A percentile compares a stretch with the other conserved stretches of the same genome.
Evolutionary conservation across 2,888 invertebrate species (phyloP).

Genomic region (Allygus modestus): DNA sequence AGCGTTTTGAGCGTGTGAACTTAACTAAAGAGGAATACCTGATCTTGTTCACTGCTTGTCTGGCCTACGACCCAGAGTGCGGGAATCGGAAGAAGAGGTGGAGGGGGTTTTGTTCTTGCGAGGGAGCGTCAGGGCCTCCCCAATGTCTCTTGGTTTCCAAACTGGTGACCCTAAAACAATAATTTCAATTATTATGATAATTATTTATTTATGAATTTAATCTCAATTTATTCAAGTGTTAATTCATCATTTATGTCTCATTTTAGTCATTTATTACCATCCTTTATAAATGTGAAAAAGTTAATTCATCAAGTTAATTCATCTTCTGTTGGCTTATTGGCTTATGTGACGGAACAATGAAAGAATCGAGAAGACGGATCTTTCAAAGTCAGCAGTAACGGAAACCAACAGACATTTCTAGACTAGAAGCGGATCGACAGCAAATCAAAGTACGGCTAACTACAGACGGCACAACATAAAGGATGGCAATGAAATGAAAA

Average conservation of each 20-base stretch:
- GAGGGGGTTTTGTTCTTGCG: slow-evolving; percentile 76
- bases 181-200: slow-evolving; percentile 69
- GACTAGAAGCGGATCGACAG: slow-evolving; percentile 37
- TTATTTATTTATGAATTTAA: slow-evolving; percentile 44
- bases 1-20: too few species aligned
- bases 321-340: slow-evolving; percentile 48
- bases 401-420: slow-evolving; percentile 74
- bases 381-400: slow-evolving; percentile 66
- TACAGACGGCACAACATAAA: slow-evolving; percentile 56
- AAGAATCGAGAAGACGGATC: not conserved
- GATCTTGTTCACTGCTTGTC: slow-evolving; percentile 61
- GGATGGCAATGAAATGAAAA: slow-evolving; percentile 50
- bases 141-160: slow-evolving; percentile 96
- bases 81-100: slow-evolving; percentile 66
- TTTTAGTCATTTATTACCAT: slow-evolving; percentile 42
- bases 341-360: too few species aligned
- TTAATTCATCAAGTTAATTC: slow-evolving; percentile 4
- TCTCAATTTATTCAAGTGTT: slow-evolving; percentile 33
- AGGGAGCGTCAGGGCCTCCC: slow-evolving; percentile 81
- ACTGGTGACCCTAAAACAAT: slow-evolving; percentile 95
- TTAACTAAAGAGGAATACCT: slow-evolving; percentile 36
- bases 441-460: slow-evolving; percentile 28
- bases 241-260: not conserved
- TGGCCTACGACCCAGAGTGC: slow-evolving; percentile 69
- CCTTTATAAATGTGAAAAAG: slow-evolving; percentile 45